These are phyloP conservation scores for Bos indicus DNA, from an alignment of 2,113 vertebrate species.

Conservation along the genomic window DNA sequence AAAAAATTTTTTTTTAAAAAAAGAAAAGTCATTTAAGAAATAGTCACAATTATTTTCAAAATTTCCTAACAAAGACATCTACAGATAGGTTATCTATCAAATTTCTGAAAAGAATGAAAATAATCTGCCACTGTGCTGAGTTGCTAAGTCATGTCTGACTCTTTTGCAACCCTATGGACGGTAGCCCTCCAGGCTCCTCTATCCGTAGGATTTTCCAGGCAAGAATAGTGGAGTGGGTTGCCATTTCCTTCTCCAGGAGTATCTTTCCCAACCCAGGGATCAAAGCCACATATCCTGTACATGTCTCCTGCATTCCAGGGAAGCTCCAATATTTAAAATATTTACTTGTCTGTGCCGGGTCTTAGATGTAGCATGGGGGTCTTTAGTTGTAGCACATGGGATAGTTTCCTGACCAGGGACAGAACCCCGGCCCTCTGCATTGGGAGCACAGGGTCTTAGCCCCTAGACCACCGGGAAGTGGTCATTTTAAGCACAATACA, in stretches of 20 bases:
- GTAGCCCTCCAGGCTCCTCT: neutral
- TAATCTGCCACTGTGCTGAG: neutral
- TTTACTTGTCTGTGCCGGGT: neutral
- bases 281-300: neutral
- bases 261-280: neutral
- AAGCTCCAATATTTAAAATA: neutral
- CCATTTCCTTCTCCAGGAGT: neutral
- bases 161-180: neutral
- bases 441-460: neutral
- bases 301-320: neutral
- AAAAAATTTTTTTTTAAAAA: neutral
- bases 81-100: neutral
- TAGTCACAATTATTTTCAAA: neutral
- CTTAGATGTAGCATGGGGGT: neutral
- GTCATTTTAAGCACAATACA: neutral
- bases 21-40: neutral
- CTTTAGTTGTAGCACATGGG: neutral
- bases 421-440: neutral
- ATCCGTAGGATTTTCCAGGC: neutral
- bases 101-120: constrained; percentile 36
- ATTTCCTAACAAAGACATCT: neutral
- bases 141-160: neutral
- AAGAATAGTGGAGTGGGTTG: neutral
- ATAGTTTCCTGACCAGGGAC: neutral
- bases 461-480: neutral